A percentile compares a stretch with the other conserved stretches of the same genome.
phyloP scores from a whole-genome alignment of 2,888 invertebrate genomes.

The Agapostemon virescens region DNA sequence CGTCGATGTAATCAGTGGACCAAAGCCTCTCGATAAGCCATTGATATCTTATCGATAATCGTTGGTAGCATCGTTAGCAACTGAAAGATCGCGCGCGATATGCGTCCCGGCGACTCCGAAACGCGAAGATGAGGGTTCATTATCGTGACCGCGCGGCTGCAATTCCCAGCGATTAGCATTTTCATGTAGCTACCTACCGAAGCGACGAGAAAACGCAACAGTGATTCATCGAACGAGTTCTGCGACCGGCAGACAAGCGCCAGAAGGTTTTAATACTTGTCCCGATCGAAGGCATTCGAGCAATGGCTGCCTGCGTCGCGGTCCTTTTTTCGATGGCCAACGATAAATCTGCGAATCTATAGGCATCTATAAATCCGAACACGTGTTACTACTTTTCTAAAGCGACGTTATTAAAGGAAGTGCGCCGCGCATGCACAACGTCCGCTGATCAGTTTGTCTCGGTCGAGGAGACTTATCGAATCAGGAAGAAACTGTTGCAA shows the following conservation, averaged over 20 bases:
- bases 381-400: slow-evolving; percentile 54
- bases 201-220: slow-evolving; percentile 58
- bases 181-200: slow-evolving; percentile 58
- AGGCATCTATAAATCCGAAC: slow-evolving; percentile 31
- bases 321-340: slow-evolving; percentile 6
- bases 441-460: not conserved
- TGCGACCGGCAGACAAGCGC: slow-evolving; percentile 54
- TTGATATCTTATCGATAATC: slow-evolving; percentile 20
- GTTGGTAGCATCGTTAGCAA: not conserved
- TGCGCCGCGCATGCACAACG: slow-evolving; percentile 10
- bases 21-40: not conserved
- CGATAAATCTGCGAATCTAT: slow-evolving; percentile 33
- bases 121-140: slow-evolving; percentile 51
- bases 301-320: slow-evolving; percentile 18
- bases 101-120: slow-evolving; percentile 37
- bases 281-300: slow-evolving; percentile 44
- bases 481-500: not conserved
- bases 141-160: slow-evolving; percentile 50
- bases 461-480: slow-evolving; percentile 21
- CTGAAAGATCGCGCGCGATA: slow-evolving; percentile 17
- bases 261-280: slow-evolving; percentile 55
- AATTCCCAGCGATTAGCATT: slow-evolving; percentile 59
- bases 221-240: slow-evolving; percentile 65
- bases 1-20: slow-evolving; percentile 1
- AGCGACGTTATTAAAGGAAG: slow-evolving; percentile 37